Conservation (phyloP, 2,888 invertebrate genomes). For the Lypha dubia region DNA sequence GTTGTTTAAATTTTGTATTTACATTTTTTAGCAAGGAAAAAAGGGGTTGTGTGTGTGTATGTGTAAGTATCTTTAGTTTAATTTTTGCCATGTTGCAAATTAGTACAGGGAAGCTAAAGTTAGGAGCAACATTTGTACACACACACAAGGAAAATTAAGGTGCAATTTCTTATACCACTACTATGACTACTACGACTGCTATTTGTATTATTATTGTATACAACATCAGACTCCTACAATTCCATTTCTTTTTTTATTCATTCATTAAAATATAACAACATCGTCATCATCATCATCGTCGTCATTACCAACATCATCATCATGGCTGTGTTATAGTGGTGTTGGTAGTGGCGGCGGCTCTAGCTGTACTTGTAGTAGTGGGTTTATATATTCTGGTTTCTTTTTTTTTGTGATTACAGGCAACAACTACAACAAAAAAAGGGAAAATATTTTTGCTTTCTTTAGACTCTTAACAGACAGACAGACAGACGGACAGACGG, state of each 20-base stretch:
- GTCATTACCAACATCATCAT: slow-evolving; percentile 7
- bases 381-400: slow-evolving; percentile 46
- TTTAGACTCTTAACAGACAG: slow-evolving; percentile 68
- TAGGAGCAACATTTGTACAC: slow-evolving; percentile 6
- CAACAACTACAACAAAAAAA: slow-evolving; percentile 56
- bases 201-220: slow-evolving; percentile 53
- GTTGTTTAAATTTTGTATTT: slow-evolving; percentile 38
- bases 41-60: slow-evolving; percentile 51
- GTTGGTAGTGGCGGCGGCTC: slow-evolving; percentile 53
- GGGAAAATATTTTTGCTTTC: slow-evolving; percentile 71
- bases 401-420: slow-evolving; percentile 44
- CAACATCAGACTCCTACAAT: slow-evolving; percentile 62
- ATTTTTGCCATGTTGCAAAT: slow-evolving; percentile 68
- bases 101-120: slow-evolving; percentile 58
- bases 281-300: slow-evolving; percentile 12
- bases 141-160: slow-evolving; percentile 46
- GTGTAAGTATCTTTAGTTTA: slow-evolving; percentile 12
- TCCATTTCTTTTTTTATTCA: slow-evolving; percentile 64
- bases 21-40: slow-evolving; percentile 19
- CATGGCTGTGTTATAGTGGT: slow-evolving; percentile 35
- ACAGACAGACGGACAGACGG: slow-evolving; percentile 57
- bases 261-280: slow-evolving; percentile 68
- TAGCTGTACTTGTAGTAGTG: slow-evolving; percentile 48
- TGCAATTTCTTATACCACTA: slow-evolving; percentile 42
- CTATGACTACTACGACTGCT: slow-evolving; percentile 32